Base-by-base conservation (phyloP, 1,140 invertebrate genomes). In the Drosophila prosaltans region DNA sequence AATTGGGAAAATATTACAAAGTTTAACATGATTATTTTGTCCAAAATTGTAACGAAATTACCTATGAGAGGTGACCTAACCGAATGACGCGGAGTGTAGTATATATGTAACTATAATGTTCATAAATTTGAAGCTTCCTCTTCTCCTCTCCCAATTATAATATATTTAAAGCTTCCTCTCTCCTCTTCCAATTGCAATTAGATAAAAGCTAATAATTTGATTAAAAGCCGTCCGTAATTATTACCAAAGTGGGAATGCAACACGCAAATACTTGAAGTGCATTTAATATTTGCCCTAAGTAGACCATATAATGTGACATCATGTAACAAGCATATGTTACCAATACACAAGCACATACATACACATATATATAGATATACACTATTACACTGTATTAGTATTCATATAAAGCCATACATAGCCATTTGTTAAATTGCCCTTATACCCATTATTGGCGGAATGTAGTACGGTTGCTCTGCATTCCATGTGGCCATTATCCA, bases 161-260 rank as follows among this genome's bases (percentile, higher is more conserved):
- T 85, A 86, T 86, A 82, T 78, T 74, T 81, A 82, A 76, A 75
- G 81, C 62, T 65, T 16, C 16, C 16, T 16, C 16, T 16, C 16
- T 16, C 16, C 51, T n/a, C 65, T 65, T 30, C 28, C 16, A 78
- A 74, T 72, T 78, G 82, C 65, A 85, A 85, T 85, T 85, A 85
- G 81, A 81, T 74, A 86, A 82, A 76, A 75, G 81, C 62, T 65
- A 80, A 60, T 30, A 24, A 60, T 62, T 76, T 69, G 72, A 76
- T 76, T 76, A 76, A 60, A 54, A 36, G 2, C 39, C 43, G 54
- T 60, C n/a, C 2, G 10, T 26, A 70, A 76, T 73, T 54, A 63
- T 69, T 28, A 32, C 51, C 32, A 30, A 58, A 9, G 43, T 60
- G 11, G 24, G 2, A 10, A 40, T 45, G 64, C 40, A 63, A 69